Evolutionary conservation across 1,140 invertebrate species (phyloP), one percentile per base, ranked within the genome.

Genomic region (Drosophila jambulina): DNA sequence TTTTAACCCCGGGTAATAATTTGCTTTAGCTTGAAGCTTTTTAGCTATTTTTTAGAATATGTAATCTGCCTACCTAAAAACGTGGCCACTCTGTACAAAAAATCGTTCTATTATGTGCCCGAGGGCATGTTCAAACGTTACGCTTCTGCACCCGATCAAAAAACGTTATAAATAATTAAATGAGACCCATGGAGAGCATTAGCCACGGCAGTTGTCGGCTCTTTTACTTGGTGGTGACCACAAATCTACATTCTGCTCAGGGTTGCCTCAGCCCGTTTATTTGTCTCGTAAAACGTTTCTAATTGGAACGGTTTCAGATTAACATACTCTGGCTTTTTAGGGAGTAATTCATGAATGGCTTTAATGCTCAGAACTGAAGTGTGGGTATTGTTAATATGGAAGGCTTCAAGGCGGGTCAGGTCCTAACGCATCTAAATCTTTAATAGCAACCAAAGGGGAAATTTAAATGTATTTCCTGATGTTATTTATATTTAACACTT

Each of bases 81-180:
- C 25, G 1, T n/a, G 21, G 7, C 10, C 51, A 29, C 13, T 27
- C 15, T 2, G 15, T 38, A 46, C n/a, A 65, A 57, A 80, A 78
- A 69, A 83, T 72, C 67, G 61, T 64, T 80, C 82, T 69, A 84
- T 80, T 81, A 75, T 51, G 49, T 21, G 40, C n/a, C 21, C 42
- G n/a, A 36, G 63, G 63, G 59, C 57, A 77, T 80, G 60, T 74
- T 87, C 63, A 88, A 88, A 83, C 64, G 83, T 80, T 80, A 74
- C 84, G 83, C 67, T 86, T 63, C 64, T 87, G 83, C 83, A 70
- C 80, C 79, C 80, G 69, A 67, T 72, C 67, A 76, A 82, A 77
- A 76, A 77, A 53, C 64, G 67, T 71, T 72, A 72, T 72, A 72
- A 72, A 72, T 72, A 72, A 78, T 56, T 49, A 72, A 78, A n/a